A percentile compares a stretch with the other conserved stretches of the same genome.
Evolutionary conservation across 2,888 invertebrate genomes (phyloP).

Genomic region (Orchesella flavescens): DNA sequence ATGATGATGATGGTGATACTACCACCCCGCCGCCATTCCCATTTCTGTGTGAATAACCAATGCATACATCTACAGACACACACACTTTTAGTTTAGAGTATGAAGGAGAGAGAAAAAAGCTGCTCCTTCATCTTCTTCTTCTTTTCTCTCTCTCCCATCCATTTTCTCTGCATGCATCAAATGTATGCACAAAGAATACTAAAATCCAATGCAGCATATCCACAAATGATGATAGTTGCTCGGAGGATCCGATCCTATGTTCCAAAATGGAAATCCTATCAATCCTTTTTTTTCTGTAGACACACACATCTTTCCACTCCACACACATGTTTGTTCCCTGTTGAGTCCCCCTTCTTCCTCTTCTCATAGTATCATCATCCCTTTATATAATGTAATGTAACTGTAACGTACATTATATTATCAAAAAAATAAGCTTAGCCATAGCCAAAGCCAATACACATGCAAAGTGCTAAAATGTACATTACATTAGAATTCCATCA

Average conservation of each 20-base stretch:
- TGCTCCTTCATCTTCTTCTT: not conserved
- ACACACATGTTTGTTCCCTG: slow-evolving; percentile 40
- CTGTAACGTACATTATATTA: not conserved
- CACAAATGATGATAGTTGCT: slow-evolving; percentile 23
- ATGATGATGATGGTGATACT: no score
- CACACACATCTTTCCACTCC: slow-evolving; percentile 8
- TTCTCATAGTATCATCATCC: not conserved
- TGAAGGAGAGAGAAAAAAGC: not conserved
- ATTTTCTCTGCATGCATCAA: slow-evolving; percentile 55
- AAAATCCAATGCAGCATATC: slow-evolving; percentile 51
- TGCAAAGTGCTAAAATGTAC: slow-evolving; percentile 31
- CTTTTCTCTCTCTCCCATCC: slow-evolving; percentile 11
- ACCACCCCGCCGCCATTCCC: slow-evolving; percentile 4
- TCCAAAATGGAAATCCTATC: slow-evolving; percentile 56
- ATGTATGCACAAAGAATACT: slow-evolving; percentile 55
- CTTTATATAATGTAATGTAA: not conserved
- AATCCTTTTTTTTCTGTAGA: slow-evolving; percentile 26
- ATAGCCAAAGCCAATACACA: no score
- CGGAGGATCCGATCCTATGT: not conserved
- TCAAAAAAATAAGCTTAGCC: slow-evolving; percentile 7
- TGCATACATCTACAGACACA: not conserved
- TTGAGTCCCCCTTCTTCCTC: slow-evolving; percentile 27
- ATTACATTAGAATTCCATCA: slow-evolving; percentile 47
- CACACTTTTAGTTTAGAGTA: slow-evolving; percentile 6
- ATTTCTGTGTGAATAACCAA: slow-evolving; percentile 5